A percentile compares a stretch with the other conserved stretches of the same genome.
These are phyloP conservation scores for Chrosomus eos DNA, from an alignment of 2,797 vertebrate genomes.

Conservation along the genomic window DNA sequence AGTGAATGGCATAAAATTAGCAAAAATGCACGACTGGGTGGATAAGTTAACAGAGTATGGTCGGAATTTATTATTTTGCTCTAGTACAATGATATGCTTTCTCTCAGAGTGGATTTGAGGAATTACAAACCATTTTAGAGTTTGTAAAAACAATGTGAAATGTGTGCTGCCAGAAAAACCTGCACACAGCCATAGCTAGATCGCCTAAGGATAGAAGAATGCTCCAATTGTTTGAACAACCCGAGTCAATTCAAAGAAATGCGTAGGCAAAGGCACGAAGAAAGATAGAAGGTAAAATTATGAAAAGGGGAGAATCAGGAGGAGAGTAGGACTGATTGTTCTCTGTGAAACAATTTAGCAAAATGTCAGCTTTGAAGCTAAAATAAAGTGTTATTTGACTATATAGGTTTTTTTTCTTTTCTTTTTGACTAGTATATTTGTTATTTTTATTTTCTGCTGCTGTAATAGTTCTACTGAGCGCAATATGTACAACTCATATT, in stretches of 20 bases:
- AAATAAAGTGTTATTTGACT: slow-evolving; percentile 22
- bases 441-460: neutral
- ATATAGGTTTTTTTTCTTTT: neutral
- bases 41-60: slow-evolving; percentile 46
- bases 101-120: slow-evolving; percentile 19
- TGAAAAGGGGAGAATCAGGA: neutral
- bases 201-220: slow-evolving; percentile 13
- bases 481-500: neutral
- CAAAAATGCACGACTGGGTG: neutral
- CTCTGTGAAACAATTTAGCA: neutral
- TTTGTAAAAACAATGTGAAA: neutral
- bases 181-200: neutral
- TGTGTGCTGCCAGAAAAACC: neutral
- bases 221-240: slow-evolving; percentile 10
- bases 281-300: slow-evolving; percentile 20
- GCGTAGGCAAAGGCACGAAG: neutral
- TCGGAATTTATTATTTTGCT: slow-evolving; percentile 56
- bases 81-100: slow-evolving; percentile 63
- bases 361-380: neutral
- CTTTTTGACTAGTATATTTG: neutral
- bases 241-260: slow-evolving; percentile 5
- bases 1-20: neutral
- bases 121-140: neutral
- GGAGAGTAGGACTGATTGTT: slow-evolving; percentile 8
- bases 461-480: neutral